These are phyloP conservation scores for Simalia tracyae DNA, from an alignment of 2,797 vertebrate species.

Conservation along the genomic window DNA sequence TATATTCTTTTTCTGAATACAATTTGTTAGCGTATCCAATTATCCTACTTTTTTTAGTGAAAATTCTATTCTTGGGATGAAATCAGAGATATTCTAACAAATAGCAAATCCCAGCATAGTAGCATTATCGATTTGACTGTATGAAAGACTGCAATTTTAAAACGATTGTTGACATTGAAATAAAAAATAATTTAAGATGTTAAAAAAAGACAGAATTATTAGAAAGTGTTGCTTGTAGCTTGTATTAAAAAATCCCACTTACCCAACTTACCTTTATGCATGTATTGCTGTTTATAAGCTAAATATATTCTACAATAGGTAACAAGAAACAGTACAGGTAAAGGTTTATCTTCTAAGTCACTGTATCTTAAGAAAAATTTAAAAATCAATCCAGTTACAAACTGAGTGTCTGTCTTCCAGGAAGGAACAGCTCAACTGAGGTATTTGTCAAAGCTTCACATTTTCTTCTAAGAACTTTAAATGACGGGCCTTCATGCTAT, in stretches of 20 bases:
- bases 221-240: not conserved
- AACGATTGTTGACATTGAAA: not conserved
- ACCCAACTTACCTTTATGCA: slow-evolving; percentile 14
- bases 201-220: not conserved
- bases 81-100: not conserved
- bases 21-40: not conserved
- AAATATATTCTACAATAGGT: not conserved
- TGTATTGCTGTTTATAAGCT: not conserved
- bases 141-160: not conserved
- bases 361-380: slow-evolving; percentile 7
- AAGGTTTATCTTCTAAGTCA: not conserved
- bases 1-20: not conserved
- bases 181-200: not conserved
- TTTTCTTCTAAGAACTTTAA: slow-evolving; percentile 96
- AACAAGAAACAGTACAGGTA: slow-evolving; percentile 22
- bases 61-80: slow-evolving; percentile 9
- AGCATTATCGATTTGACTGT: not conserved
- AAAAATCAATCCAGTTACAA: slow-evolving; percentile 35
- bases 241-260: slow-evolving; percentile 25
- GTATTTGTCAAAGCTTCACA: slow-evolving; percentile 71
- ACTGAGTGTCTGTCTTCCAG: slow-evolving; percentile 39
- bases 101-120: not conserved
- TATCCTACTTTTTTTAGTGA: not conserved
- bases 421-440: not conserved
- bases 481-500: slow-evolving; percentile 89